phyloP scores from a whole-genome alignment of 2,113 vertebrate genomes.

The Pygoscelis antarcticus region DNA sequence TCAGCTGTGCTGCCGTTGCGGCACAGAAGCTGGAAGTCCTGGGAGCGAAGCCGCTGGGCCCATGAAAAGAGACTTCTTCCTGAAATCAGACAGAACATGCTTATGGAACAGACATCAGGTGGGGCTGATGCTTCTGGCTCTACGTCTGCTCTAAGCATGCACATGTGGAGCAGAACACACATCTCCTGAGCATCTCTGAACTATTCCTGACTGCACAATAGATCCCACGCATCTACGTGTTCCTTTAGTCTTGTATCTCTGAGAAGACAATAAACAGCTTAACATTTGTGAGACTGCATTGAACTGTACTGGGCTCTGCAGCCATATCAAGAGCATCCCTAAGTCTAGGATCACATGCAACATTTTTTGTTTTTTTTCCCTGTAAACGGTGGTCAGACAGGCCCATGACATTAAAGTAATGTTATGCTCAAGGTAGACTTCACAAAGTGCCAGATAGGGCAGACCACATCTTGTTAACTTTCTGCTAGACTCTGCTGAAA shows the following conservation, averaged over 20 bases:
- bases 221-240: not conserved
- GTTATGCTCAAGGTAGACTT: not conserved
- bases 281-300: not conserved
- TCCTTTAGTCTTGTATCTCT: not conserved
- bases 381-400: not conserved
- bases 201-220: not conserved
- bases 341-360: not conserved
- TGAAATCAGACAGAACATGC: constrained; percentile 34
- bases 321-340: not conserved
- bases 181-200: not conserved
- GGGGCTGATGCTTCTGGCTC: not conserved
- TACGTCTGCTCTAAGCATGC: not conserved
- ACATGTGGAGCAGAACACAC: not conserved
- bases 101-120: not conserved
- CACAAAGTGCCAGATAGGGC: not conserved
- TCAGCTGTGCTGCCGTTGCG: constrained; percentile 77
- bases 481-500: not conserved
- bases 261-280: not conserved
- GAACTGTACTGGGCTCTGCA: not conserved
- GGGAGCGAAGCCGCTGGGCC: constrained; percentile 71
- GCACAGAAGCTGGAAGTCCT: constrained; percentile 88
- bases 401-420: not conserved
- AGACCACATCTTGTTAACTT: not conserved
- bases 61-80: constrained; percentile 74
- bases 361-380: fast-evolving